Base-by-base conservation (phyloP, 2,888 invertebrate genomes). In the Heteromurus nitidus region DNA sequence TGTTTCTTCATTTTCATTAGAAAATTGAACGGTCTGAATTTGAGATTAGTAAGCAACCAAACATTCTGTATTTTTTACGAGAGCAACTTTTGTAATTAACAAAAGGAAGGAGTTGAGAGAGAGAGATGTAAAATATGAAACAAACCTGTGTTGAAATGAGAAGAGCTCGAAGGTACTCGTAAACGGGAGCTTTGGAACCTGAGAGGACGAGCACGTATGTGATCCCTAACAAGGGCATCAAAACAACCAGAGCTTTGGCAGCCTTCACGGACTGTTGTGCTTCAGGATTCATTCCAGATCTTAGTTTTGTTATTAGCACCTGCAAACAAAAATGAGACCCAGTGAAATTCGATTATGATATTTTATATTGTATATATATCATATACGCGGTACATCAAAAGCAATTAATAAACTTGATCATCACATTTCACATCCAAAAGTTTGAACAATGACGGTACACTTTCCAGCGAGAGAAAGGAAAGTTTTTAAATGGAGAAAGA, bases 191-290 rank as follows among this genome's bases (percentile, higher is more conserved):
- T 31, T 92, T 93, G 0, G 97, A 96, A 0, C 94, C 95, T 69
- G 93, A 93, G 69, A 97, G 91, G 80, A 97, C 93, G 83, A 96
- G 91, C 84, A 97, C 91, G 90, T 98, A 97, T 0, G 96, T 97
- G 87, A 96, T 94, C 64, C 97, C 97, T 84, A 98, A 92, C 74
- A 98, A 92, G n/a, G 97, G 98, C 88, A 97, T 96, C 60, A 98
- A 91, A 26, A 98, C 96, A 28, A 97, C 91, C 42, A 97, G 92
- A 0, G 97, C 97, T 89, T 97, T 97, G 7, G 95, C 94, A 0
- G 96, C 96, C 89, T 96, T 96, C 84, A 95, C 92, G 89, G 95
- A 95, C 89, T 97, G 97, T 88, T 96, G 94, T 3, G 96, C 96
- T 90, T 97, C 97, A 68, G 95, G 91, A 0, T 95, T 95, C 88